Percentiles rank a stretch among this genome's conserved stretches.
Evolutionary conservation across 2,797 vertebrate genomes (phyloP).

Genomic region (Gila robusta): DNA sequence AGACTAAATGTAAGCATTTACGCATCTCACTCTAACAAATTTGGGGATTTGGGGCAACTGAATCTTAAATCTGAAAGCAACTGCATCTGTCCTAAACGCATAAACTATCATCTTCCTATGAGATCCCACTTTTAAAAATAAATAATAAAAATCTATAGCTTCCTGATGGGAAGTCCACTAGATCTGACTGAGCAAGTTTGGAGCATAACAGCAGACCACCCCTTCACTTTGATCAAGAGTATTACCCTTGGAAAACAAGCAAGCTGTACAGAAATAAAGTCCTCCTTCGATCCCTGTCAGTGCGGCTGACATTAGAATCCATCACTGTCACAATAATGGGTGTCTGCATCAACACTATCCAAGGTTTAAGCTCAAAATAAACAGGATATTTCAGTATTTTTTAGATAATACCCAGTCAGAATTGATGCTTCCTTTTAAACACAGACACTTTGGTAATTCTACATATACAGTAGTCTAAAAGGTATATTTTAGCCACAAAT

Average conservation of each 20-base stretch:
- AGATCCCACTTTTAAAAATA: neutral
- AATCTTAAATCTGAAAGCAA: neutral
- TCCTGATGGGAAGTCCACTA: neutral
- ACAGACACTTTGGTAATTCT: neutral
- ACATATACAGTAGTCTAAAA: neutral
- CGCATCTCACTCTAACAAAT: too few relatives aligned
- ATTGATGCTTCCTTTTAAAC: neutral
- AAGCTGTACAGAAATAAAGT: conserved; percentile 51
- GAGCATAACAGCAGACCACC: neutral
- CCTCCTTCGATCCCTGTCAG: conserved; percentile 44
- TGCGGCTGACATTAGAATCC: conserved; percentile 53
- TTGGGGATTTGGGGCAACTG: neutral
- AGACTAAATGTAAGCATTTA: too few relatives aligned
- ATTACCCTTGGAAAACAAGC: conserved; percentile 53
- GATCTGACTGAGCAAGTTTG: conserved; percentile 1
- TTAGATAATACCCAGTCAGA: conserved; percentile 12
- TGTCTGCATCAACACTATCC: conserved; percentile 18
- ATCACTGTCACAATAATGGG: conserved; percentile 53
- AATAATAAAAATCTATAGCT: neutral
- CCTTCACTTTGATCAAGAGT: conserved; percentile 53
- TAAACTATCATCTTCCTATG: neutral
- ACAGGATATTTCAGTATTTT: conserved; percentile 35
- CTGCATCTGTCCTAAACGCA: neutral
- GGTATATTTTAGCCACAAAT: neutral
- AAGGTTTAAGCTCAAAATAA: conserved; percentile 51